Conservation (phyloP, 2,113 vertebrate genomes). For the Psettodes erumei region DNA sequence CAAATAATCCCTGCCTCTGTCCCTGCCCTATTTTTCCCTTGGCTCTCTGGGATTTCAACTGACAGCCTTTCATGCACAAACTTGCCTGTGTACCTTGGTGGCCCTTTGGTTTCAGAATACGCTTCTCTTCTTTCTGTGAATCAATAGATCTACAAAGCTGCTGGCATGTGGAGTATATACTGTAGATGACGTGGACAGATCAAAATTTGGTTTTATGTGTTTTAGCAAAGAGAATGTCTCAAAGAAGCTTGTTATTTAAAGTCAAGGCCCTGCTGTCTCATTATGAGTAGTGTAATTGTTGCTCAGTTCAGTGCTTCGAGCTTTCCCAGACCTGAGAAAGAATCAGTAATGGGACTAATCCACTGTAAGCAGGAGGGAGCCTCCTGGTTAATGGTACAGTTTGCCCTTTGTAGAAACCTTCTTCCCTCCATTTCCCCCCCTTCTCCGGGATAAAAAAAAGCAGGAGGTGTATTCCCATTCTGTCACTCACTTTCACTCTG, state of each 20-base stretch:
- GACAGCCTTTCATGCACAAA: not conserved
- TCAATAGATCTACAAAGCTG: not conserved
- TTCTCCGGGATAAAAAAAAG: conserved; percentile 64
- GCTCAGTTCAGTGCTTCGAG: conserved; percentile 53
- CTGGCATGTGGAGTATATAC: not conserved
- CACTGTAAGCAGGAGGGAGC: conserved; percentile 62
- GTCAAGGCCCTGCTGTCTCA: conserved; percentile 40
- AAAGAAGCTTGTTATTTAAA: conserved; percentile 64
- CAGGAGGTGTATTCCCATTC: conserved; percentile 73
- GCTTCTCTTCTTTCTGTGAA: not conserved
- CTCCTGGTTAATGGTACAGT: conserved; percentile 54
- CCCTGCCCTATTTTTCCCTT: not conserved
- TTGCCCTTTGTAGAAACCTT: conserved; percentile 40
- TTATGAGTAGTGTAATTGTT: conserved; percentile 49
- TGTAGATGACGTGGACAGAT: not conserved
- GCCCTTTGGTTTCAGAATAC: not conserved
- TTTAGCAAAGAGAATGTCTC: conserved; percentile 29
- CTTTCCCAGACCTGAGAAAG: conserved; percentile 57
- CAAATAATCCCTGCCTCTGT: not conserved
- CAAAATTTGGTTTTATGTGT: conserved; percentile 15
- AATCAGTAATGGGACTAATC: conserved; percentile 75
- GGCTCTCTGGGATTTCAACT: not conserved
- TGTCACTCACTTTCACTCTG: conserved; percentile 69
- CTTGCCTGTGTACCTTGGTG: not conserved
- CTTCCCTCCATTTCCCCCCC: not conserved